phyloP scores from a whole-genome alignment of 2,888 invertebrate species.

The Blastobasis adustella region DNA sequence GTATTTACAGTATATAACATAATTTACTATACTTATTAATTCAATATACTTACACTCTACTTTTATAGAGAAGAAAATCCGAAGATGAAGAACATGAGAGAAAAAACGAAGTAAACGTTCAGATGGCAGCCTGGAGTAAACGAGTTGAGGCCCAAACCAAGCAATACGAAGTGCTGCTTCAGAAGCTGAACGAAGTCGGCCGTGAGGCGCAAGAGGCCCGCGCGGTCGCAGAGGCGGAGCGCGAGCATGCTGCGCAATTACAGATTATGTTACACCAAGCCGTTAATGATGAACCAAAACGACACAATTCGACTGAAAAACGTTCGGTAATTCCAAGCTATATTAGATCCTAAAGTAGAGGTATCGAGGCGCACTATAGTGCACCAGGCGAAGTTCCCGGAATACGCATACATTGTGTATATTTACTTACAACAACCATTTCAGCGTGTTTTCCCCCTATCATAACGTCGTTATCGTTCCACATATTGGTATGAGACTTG shows the following conservation, averaged over 20 bases:
- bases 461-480: no score
- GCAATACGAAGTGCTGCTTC: slow-evolving; percentile 50
- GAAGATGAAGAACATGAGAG: slow-evolving; percentile 36
- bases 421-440: no score
- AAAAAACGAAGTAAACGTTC: slow-evolving; percentile 44
- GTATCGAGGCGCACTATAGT: no score
- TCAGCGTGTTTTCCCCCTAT: no score
- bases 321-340: no score
- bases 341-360: no score
- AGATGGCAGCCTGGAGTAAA: slow-evolving; percentile 48
- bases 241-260: slow-evolving; percentile 38
- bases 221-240: slow-evolving; percentile 44
- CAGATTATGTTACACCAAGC: slow-evolving; percentile 41
- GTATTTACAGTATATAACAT: slow-evolving; percentile 12
- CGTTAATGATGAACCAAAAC: slow-evolving; percentile 17
- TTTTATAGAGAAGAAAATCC: slow-evolving; percentile 36
- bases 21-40: not conserved
- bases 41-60: not conserved
- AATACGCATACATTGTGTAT: no score
- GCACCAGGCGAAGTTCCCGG: no score
- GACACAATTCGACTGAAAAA: slow-evolving; percentile 4
- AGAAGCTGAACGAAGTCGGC: slow-evolving; percentile 50
- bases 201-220: slow-evolving; percentile 50
- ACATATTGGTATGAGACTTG: no score
- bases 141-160: slow-evolving; percentile 50